A percentile compares a stretch with the other conserved stretches of the same genome.
phyloP scores from a whole-genome alignment of 2,113 vertebrate genomes.

The Stigmatopora nigra region DNA sequence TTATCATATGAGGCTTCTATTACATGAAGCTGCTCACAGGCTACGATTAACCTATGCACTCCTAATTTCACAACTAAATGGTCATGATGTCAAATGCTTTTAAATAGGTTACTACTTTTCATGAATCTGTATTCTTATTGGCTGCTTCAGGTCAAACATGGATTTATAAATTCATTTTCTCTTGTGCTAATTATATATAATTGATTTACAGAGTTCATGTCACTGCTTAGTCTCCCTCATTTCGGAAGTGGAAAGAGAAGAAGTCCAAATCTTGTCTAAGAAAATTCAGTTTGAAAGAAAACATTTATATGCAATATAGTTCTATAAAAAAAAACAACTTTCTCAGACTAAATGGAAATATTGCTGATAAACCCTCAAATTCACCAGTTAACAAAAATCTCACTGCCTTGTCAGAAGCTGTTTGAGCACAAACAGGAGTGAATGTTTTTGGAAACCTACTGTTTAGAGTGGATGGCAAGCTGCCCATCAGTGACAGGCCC shows the following conservation, averaged over 20 bases:
- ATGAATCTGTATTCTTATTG: conserved; percentile 44
- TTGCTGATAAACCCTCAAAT: conserved; percentile 8
- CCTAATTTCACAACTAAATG: conserved; percentile 58
- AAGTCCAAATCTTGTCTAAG: background rate
- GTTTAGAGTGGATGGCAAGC: conserved; percentile 58
- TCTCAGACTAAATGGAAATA: conserved; percentile 15
- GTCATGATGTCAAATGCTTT: conserved; percentile 63
- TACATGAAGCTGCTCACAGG: conserved; percentile 67
- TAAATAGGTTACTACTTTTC: conserved; percentile 73
- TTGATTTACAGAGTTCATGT: conserved; percentile 41
- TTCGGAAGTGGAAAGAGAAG: background rate
- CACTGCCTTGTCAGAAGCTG: conserved; percentile 52
- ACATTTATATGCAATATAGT: background rate
- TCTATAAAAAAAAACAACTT: background rate
- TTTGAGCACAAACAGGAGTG: conserved; percentile 45
- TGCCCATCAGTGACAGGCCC: conserved; percentile 65
- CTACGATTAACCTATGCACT: conserved; percentile 73
- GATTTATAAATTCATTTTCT: conserved; percentile 46
- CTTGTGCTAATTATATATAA: conserved; percentile 48
- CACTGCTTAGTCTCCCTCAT: conserved; percentile 1
- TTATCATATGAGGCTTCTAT: conserved; percentile 63
- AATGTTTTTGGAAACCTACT: conserved; percentile 54
- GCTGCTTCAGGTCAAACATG: conserved; percentile 52
- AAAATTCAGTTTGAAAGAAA: background rate
- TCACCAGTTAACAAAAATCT: conserved; percentile 29